Base-by-base conservation (phyloP, 2,888 invertebrate genomes). In the Pristionchus arcanus region DNA sequence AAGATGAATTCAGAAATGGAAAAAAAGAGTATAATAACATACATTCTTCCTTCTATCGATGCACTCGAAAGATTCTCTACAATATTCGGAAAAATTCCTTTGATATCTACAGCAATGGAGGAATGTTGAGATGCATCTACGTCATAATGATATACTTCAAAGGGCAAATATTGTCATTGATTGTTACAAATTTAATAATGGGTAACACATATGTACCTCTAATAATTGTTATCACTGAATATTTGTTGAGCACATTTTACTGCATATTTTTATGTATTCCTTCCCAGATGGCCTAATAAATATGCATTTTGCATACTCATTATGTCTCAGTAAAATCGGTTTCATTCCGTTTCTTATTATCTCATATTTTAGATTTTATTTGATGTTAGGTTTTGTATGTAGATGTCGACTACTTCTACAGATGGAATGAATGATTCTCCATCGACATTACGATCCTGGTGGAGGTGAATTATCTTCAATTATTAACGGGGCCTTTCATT, bases 1-100 rank as follows among this genome's bases (percentile, higher is more conserved):
- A 49, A 9, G 42, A 49, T 49, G 42, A 9, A 49, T 88, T 53
- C 0, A 89, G 89, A 89, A 31, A 59, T 34, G 15, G 81, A 81
- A 7, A 11, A 4, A 19, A 68, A 21, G 0, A 74, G 84, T n/a
- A 55, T 34, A 0, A 74, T 91, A 13, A 34, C 5, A 0, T 92
- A 91, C 55, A 34, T 92, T 3, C 19, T 91, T 25, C 92, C 93
- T 9, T 85, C 90, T 1, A 90, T 92, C 25, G 91, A 92, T 55
- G 90, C 89, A 19, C 21, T 92, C 15, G 93, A 93, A n/a, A 88
- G 90, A 83, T 93, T 93, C 90, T 87, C 91, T 1, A 85, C 84
- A 87, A 91, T 91, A 4, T 93, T 93, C 77, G 90, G 92, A 34
- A 28, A 1, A 16, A 49, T 87, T 49, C 31, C 49, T 53, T 34